Conservation (phyloP, 2,797 vertebrate species). For the Ibycter americanus region DNA sequence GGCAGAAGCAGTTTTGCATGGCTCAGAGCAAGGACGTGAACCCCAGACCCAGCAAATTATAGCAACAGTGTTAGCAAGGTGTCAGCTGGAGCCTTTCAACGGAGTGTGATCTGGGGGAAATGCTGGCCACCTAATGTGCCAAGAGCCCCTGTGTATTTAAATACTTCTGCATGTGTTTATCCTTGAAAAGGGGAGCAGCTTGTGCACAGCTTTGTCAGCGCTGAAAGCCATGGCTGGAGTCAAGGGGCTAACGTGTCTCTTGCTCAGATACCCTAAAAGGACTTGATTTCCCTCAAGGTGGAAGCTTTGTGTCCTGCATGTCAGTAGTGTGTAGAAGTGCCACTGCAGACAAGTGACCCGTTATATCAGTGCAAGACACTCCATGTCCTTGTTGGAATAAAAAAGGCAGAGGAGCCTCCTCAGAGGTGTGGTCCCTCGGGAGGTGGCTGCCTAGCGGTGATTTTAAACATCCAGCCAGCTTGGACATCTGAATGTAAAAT, state of each 20-base stretch:
- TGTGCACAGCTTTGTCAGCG: not conserved
- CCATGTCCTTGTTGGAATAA: not conserved
- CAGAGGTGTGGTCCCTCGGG: not conserved
- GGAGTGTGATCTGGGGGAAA: accelerated
- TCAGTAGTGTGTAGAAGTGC: not conserved
- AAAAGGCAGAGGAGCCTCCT: not conserved
- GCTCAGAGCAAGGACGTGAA: not conserved
- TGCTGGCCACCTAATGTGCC: not conserved
- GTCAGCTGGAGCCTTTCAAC: not conserved
- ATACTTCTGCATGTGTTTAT: not conserved
- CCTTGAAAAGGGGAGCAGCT: not conserved
- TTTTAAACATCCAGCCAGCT: not conserved
- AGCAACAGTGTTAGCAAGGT: not conserved
- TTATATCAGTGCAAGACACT: not conserved
- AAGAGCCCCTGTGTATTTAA: not conserved
- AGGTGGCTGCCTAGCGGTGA: not conserved
- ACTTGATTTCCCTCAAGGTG: not conserved
- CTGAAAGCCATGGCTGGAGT: not conserved
- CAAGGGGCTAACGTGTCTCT: accelerated
- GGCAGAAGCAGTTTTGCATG: not conserved
- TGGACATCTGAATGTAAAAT: not conserved
- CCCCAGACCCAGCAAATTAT: not conserved
- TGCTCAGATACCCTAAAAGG: not conserved
- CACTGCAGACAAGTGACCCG: not conserved
- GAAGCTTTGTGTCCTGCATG: not conserved